Evolutionary conservation across 1,140 invertebrate species (phyloP).

Genomic region (Venustaconcha ellipsiformis): DNA sequence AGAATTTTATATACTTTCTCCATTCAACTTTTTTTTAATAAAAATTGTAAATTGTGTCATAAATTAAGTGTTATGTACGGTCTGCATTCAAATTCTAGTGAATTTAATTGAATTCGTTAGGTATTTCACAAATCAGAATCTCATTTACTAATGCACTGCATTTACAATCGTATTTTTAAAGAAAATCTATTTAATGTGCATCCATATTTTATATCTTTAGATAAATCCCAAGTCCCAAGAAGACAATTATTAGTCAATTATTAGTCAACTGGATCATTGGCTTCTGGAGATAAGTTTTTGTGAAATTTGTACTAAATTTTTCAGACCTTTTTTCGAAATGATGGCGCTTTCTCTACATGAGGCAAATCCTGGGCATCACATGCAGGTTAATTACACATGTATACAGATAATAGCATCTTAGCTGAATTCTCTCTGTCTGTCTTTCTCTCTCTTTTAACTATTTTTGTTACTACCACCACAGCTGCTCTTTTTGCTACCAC

Average conservation of each 20-base stretch:
- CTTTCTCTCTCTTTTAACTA: too few species aligned
- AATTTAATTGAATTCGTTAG: too few species aligned
- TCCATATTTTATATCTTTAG: not conserved
- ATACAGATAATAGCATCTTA: not conserved
- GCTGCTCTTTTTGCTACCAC: not conserved
- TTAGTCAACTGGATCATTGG: not conserved
- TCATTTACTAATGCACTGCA: too few species aligned
- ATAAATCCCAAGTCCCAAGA: not conserved
- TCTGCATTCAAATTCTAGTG: too few species aligned
- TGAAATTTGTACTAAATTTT: conserved; percentile 12
- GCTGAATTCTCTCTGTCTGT: too few species aligned
- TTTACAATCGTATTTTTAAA: not conserved
- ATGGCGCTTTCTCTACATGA: conserved; percentile 67
- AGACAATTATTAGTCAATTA: too few species aligned
- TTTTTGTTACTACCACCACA: too few species aligned
- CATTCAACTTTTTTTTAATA: too few species aligned
- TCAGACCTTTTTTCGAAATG: conserved; percentile 63
- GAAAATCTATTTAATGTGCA: not conserved
- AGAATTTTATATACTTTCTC: too few species aligned
- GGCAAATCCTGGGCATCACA: conserved; percentile 69
- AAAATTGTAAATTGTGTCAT: too few species aligned
- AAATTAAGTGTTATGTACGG: too few species aligned
- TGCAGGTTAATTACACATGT: conserved; percentile 48
- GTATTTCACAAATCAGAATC: too few species aligned
- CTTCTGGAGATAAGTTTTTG: not conserved